phyloP scores from a whole-genome alignment of 2,888 invertebrate species.

The Automeris io region DNA sequence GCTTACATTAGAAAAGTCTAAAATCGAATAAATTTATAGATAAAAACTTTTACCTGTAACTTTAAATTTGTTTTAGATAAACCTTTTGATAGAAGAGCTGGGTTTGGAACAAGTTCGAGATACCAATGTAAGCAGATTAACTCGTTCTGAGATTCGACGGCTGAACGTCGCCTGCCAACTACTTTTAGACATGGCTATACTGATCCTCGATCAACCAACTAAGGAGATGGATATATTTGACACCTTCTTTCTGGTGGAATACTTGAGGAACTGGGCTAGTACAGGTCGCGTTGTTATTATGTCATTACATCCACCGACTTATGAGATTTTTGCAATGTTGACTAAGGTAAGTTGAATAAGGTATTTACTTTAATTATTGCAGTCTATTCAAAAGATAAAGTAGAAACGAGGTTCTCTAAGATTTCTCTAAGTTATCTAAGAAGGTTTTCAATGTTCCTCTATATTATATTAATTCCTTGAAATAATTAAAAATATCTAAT shows the following conservation, averaged over 20 bases:
- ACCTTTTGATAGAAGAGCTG: conserved; percentile 92
- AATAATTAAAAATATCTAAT: too few species aligned
- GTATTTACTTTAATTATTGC: too few species aligned
- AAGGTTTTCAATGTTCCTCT: too few species aligned
- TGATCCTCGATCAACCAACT: conserved; percentile 92
- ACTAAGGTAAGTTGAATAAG: conserved; percentile 75
- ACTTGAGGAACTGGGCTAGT: conserved; percentile 93
- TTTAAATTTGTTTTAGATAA: conserved; percentile 81
- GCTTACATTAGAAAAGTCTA: too few species aligned
- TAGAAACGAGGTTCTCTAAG: too few species aligned
- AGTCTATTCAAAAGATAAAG: neutral
- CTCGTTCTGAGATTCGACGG: conserved; percentile 91
- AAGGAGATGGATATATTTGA: conserved; percentile 96
- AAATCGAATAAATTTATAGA: too few species aligned
- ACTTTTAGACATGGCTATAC: conserved; percentile 89
- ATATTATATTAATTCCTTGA: too few species aligned
- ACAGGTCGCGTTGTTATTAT: conserved; percentile 90
- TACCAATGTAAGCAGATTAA: conserved; percentile 89
- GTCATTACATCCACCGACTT: conserved; percentile 95
- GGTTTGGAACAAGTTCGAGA: conserved; percentile 93
- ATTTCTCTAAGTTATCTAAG: too few species aligned
- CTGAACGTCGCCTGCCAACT: conserved; percentile 94
- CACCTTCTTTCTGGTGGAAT: conserved; percentile 96
- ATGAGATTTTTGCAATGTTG: conserved; percentile 96
- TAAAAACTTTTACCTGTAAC: too few species aligned